Evolutionary conservation across 2,888 invertebrate genomes (phyloP).

Genomic region (Boloria selene): DNA sequence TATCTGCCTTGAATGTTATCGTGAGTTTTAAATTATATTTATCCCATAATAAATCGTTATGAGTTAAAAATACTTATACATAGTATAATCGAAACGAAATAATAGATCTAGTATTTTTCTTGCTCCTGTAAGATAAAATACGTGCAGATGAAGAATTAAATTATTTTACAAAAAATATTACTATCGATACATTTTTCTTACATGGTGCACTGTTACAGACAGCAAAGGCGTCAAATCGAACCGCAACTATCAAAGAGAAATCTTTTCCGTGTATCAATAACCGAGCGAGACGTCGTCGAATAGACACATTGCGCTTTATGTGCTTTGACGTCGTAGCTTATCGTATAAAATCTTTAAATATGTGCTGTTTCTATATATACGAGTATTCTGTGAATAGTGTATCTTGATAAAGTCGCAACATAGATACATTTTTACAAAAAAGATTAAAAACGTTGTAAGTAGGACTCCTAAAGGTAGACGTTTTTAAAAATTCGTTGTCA

Average conservation of each 20-base stretch:
- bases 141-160: not conserved
- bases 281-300: slow-evolving; percentile 63
- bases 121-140: not conserved
- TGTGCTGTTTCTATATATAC: slow-evolving; percentile 2
- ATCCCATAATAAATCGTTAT: not conserved
- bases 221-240: slow-evolving; percentile 72
- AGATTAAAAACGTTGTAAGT: too few species aligned
- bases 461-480: too few species aligned
- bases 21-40: not conserved
- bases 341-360: slow-evolving; percentile 31
- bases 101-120: not conserved
- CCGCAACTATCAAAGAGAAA: slow-evolving; percentile 83
- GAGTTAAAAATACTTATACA: too few species aligned
- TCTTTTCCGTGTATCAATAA: slow-evolving; percentile 83
- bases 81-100: not conserved
- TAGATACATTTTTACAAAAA: too few species aligned
- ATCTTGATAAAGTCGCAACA: too few species aligned
- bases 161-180: not conserved
- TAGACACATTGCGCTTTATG: slow-evolving; percentile 65
- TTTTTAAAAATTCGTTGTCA: too few species aligned
- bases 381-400: too few species aligned
- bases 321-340: slow-evolving; percentile 37
- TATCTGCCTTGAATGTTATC: not conserved
- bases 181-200: slow-evolving; percentile 14
- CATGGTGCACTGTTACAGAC: slow-evolving; percentile 21